Evolutionary conservation across 2,888 invertebrate species (phyloP), one percentile per base, ranked within the genome.

Genomic region (Macrophya alboannulata): DNA sequence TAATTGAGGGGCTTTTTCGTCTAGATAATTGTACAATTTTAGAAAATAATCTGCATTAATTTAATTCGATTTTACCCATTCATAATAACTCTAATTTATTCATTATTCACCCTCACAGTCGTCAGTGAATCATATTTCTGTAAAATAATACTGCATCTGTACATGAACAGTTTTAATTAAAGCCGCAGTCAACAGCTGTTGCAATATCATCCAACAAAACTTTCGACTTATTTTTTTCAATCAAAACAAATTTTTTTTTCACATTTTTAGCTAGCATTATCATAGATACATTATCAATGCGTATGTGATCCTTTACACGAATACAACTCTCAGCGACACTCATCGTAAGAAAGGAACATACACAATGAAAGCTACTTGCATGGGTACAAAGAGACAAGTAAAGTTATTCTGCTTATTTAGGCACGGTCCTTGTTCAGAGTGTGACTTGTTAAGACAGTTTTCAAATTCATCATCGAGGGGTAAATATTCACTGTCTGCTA

Each of bases 21-120:
- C 62, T 81, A 81, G 81, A 81, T 62, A 62, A 81, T 81, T 81
- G 81, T 51, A 81, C 81, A 59, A 81, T 81, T 81, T 62, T 59
- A 81, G 62, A 62, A 40, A 81, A 81, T 81, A 65, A 62, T 59
- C 43, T 62, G 17, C 77, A 48, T 55, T 77, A 77, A 12, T 55
- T 48, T 31, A 48, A 77, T 77, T 55, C 25, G 17, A 48, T 77
- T 77, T 51, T 77, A 55, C 25, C n/a, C 55, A 77, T 45, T 74
- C n/a, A 74, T 45, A 40, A 72, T 21, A 40, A 72, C 12, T 17
- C 21, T 12, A 45, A 74, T 74, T 45, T 45, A n/a, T 74, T 21
- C n/a, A 43, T 74, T 45, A n/a, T 74, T 74, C 43, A 74, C 72
- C 45, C 72, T 74, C 45, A 55, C 55, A 25, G 40, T 45, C 12